Evolutionary conservation across 1,140 invertebrate genomes (phyloP).

Genomic region (Drosophila oshimai): DNA sequence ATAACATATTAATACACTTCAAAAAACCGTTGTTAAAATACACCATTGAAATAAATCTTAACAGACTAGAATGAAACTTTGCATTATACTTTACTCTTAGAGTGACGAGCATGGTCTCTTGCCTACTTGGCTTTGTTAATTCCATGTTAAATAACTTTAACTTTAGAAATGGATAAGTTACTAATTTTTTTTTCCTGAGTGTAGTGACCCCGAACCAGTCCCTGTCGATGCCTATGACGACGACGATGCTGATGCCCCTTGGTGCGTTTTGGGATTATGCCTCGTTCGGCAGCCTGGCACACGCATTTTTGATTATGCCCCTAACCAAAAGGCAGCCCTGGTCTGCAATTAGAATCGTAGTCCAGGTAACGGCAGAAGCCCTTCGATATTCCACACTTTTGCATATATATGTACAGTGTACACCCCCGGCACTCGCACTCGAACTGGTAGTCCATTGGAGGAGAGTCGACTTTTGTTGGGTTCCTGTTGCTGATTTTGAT

Average conservation of each 20-base stretch:
- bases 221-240: slow-evolving; percentile 10
- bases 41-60: too few relatives aligned
- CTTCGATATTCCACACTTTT: slow-evolving; percentile 25
- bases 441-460: slow-evolving; percentile 6
- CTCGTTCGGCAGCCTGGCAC: slow-evolving; percentile 40
- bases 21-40: too few relatives aligned
- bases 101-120: too few relatives aligned
- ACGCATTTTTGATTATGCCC: slow-evolving; percentile 71
- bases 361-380: slow-evolving; percentile 28
- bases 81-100: too few relatives aligned
- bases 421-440: slow-evolving; percentile 2
- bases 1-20: too few relatives aligned
- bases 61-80: too few relatives aligned
- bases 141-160: too few relatives aligned
- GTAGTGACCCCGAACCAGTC: not conserved
- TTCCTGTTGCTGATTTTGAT: slow-evolving; percentile 77
- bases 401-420: too few relatives aligned
- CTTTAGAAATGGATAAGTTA: too few relatives aligned
- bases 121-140: too few relatives aligned
- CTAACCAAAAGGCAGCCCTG: slow-evolving; percentile 17
- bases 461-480: slow-evolving; percentile 59
- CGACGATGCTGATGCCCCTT: slow-evolving; percentile 25
- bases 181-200: not conserved
- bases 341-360: slow-evolving; percentile 60
- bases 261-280: slow-evolving; percentile 59